Base-by-base conservation (phyloP, 2,113 vertebrate genomes). In the Notothenia coriiceps region DNA sequence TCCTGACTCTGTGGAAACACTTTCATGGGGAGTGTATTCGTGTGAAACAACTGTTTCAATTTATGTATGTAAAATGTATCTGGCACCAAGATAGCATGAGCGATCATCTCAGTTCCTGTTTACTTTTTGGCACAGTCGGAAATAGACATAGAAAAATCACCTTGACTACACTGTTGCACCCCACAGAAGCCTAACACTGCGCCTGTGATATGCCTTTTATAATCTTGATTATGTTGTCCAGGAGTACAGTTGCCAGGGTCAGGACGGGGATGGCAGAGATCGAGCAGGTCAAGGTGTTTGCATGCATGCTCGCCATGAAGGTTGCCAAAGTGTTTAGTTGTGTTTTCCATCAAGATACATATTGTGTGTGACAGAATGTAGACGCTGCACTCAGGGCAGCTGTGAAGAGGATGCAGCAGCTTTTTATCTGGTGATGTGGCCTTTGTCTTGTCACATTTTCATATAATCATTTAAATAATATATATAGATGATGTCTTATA, bases 1-100 rank as follows among this genome's bases (percentile, higher is more conserved):
- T n/a, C 49, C 59, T 81, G 17, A 47, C 49, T 49, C 62, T 46
- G 63, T 70, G 51, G 52, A 57, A 70, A 81, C 79, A 79, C 70
- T 67, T 67, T 55, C 10, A 44, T 17, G 8, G 11, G 2, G 49
- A 60, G 47, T 20, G 29, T 54, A 13, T 8, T 9, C 1, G 15
- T 68, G 61, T 52, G 17, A 63, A 70, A 35, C 71, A 70, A 17
- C 44, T 60, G 57, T 68, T 77, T 75, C 20, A 74, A 50, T 52
- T 72, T 67, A 71, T 66, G 35, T 46, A 57, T 79, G 52, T 35
- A 49, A 56, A 69, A 22, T 43, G 80, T 65, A 82, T 6, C 43
- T 66, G n/a, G 44, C 43, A 76, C 54, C 43, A 20, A 77, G 17
- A 70, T 59, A 50, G 49, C 35, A 62, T 35, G 71, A 62, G 70